Evolutionary conservation across 1,140 invertebrate genomes (phyloP).

Genomic region (Linepithema humile): DNA sequence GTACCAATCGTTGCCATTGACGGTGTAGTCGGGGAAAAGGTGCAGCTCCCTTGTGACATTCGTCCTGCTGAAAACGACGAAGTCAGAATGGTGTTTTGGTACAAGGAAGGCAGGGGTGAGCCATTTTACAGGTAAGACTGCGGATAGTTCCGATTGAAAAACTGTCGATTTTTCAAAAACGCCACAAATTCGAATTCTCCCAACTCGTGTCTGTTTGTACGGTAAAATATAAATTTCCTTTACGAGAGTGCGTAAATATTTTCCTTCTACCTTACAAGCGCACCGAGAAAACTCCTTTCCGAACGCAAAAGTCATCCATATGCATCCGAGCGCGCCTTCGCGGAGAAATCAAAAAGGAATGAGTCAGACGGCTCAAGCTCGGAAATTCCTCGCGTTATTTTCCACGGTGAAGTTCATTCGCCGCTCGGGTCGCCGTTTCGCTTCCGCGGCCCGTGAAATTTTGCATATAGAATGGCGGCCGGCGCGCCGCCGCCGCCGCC

Average conservation of each 20-base stretch:
- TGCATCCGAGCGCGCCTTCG: background rate
- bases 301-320: slow-evolving; percentile 6
- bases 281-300: background rate
- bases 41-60: slow-evolving; percentile 86
- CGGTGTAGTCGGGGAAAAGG: slow-evolving; percentile 84
- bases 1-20: slow-evolving; percentile 81
- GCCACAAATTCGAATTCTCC: background rate
- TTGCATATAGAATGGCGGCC: slow-evolving; percentile 76
- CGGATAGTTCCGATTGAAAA: background rate
- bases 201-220: background rate
- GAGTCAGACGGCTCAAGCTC: background rate
- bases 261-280: background rate
- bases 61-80: slow-evolving; percentile 82
- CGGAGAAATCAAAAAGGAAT: slow-evolving; percentile 56
- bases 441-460: slow-evolving; percentile 77
- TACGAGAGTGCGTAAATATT: background rate
- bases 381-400: slow-evolving; percentile 72
- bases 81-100: slow-evolving; percentile 86
- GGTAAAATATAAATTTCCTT: background rate
- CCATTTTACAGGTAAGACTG: slow-evolving; percentile 85
- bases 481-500: slow-evolving; percentile 8
- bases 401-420: slow-evolving; percentile 67
- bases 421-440: slow-evolving; percentile 66
- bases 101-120: slow-evolving; percentile 85
- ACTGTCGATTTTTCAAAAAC: background rate